phyloP scores from a whole-genome alignment of 2,113 vertebrate genomes.

The Patagioenas fasciata region DNA sequence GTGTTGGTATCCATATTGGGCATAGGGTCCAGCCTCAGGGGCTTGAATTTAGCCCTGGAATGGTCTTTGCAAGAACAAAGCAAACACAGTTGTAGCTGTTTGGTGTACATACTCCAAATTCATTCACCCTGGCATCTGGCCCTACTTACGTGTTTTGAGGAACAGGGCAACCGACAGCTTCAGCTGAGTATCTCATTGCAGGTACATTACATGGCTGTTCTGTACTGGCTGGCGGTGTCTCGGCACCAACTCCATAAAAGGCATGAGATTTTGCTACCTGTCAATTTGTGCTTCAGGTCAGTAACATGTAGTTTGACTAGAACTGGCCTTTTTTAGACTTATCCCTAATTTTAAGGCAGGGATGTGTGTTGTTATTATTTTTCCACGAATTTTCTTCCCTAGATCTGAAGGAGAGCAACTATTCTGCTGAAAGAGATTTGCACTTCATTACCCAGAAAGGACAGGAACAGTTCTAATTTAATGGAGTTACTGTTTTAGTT shows the following conservation, averaged over 20 bases:
- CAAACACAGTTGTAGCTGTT: neutral
- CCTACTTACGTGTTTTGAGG: rapidly evolving
- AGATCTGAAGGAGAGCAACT: neutral
- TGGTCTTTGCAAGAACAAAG: neutral
- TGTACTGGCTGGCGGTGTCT: neutral
- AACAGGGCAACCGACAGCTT: neutral
- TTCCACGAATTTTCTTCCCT: neutral
- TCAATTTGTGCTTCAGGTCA: neutral
- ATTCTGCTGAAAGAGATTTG: neutral
- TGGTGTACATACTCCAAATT: neutral
- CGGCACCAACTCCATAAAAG: neutral
- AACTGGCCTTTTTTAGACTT: neutral
- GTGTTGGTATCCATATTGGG: neutral
- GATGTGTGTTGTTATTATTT: neutral
- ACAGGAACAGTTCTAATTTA: neutral
- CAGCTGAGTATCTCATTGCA: neutral
- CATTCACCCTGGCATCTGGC: neutral
- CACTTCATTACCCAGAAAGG: neutral
- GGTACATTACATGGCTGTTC: neutral
- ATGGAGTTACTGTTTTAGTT: neutral
- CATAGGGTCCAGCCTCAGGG: neutral
- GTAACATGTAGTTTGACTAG: neutral
- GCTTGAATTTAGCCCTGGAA: neutral
- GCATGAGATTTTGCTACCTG: neutral
- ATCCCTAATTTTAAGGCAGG: neutral